phyloP scores from a whole-genome alignment of 2,113 vertebrate species.

The Alligator mississippiensis region DNA sequence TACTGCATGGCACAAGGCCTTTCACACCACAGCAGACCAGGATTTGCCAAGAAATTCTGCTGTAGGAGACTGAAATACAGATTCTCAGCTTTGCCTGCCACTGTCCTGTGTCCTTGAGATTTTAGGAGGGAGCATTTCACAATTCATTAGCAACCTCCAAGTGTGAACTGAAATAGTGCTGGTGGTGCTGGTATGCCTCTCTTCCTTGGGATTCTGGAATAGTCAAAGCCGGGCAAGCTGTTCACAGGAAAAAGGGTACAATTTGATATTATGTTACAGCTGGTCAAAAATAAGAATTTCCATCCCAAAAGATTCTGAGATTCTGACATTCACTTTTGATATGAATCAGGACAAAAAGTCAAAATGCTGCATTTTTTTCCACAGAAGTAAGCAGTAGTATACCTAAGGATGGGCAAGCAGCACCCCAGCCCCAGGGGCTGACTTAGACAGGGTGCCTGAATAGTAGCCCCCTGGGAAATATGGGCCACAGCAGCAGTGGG shows the following conservation, averaged over 20 bases:
- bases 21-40: background rate
- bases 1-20: background rate
- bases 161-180: background rate
- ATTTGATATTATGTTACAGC: no score
- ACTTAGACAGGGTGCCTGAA: no score
- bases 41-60: background rate
- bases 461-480: no score
- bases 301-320: background rate
- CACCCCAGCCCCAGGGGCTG: no score
- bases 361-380: no score
- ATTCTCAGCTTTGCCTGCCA: background rate
- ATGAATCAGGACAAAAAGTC: no score
- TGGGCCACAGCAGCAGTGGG: no score
- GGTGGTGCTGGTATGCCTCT: background rate
- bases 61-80: background rate
- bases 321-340: background rate
- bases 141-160: background rate
- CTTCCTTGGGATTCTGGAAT: background rate
- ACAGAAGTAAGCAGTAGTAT: no score
- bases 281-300: background rate
- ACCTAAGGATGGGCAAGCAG: no score
- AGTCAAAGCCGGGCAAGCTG: background rate
- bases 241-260: background rate
- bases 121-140: background rate
- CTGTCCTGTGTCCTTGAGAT: background rate